Evolutionary conservation across 2,888 invertebrate genomes (phyloP).

Genomic region (Zonitis immaculata): DNA sequence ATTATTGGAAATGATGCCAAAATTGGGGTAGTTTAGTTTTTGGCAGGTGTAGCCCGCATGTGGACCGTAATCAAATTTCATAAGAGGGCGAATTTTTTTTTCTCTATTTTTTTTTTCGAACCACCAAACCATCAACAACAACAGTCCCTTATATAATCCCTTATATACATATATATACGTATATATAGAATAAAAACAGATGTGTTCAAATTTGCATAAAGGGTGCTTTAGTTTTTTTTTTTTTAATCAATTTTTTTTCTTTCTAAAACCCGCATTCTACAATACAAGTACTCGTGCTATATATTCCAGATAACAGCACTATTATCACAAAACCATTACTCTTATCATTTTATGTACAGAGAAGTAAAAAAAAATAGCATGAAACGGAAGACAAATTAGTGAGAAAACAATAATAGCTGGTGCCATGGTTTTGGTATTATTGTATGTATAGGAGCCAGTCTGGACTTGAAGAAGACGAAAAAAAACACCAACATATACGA

Average conservation of each 20-base stretch:
- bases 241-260: too few species aligned
- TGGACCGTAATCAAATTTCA: background rate
- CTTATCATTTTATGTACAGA: background rate
- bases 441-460: background rate
- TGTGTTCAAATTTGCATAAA: background rate
- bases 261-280: background rate
- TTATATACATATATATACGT: too few species aligned
- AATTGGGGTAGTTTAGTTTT: background rate
- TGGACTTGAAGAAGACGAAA: background rate
- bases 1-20: background rate
- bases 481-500: too few species aligned
- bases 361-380: too few species aligned
- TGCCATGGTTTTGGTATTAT: background rate
- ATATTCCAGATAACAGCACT: background rate
- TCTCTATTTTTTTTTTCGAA: too few species aligned
- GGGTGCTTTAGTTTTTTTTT: too few species aligned
- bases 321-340: background rate
- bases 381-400: background rate
- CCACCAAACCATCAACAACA: too few species aligned
- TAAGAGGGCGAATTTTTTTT: background rate
- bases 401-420: background rate
- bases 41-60: constrained; percentile 4
- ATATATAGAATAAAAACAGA: background rate
- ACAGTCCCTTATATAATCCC: background rate
- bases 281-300: background rate